Evolutionary conservation across 2,113 vertebrate species (phyloP).

Genomic region (Pluvialis apricaria): DNA sequence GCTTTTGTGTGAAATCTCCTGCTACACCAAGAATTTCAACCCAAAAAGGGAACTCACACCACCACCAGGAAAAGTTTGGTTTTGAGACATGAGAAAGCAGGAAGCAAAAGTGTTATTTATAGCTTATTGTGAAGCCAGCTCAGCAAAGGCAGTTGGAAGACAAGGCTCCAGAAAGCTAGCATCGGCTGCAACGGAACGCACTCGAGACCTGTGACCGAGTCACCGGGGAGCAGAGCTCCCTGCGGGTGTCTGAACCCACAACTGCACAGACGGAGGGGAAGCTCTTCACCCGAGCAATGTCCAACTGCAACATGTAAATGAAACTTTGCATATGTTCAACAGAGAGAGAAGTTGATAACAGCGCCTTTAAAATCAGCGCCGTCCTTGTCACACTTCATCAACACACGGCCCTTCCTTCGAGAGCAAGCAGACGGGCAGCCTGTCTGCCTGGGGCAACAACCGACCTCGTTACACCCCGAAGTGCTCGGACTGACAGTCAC

Average conservation of each 20-base stretch:
- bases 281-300: fast-evolving
- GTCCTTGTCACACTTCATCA: background rate
- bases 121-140: background rate
- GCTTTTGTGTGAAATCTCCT: background rate
- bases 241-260: background rate
- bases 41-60: background rate
- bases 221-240: background rate
- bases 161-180: background rate
- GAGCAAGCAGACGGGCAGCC: background rate
- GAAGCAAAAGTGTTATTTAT: background rate
- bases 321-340: background rate
- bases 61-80: background rate
- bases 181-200: background rate
- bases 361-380: background rate
- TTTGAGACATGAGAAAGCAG: background rate
- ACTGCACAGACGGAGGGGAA: background rate
- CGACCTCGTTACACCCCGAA: background rate
- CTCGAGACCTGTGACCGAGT: background rate
- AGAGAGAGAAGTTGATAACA: background rate
- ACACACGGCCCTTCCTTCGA: background rate
- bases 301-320: background rate
- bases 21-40: background rate
- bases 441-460: background rate
- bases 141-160: background rate
- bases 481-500: background rate